Evolutionary conservation across 2,113 vertebrate genomes (phyloP).

Genomic region (Pitta sordida): DNA sequence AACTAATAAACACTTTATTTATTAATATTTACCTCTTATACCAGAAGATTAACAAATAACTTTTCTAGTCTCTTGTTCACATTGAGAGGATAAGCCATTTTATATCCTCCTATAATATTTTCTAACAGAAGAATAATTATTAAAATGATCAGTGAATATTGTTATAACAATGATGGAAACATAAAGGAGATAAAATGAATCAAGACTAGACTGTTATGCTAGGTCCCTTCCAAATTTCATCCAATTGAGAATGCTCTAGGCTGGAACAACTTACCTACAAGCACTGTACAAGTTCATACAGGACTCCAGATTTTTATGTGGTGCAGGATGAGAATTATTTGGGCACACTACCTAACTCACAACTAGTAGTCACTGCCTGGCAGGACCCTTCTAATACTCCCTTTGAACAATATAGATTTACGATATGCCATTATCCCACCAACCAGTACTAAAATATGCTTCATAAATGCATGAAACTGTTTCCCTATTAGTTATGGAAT

Average conservation of each 20-base stretch:
- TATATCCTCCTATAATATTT: background rate
- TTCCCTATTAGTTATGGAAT: background rate
- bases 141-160: background rate
- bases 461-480: background rate
- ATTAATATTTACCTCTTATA: background rate
- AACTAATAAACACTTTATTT: background rate
- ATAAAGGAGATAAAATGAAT: background rate
- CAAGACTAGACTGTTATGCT: background rate
- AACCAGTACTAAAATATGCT: background rate
- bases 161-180: background rate
- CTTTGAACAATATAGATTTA: background rate
- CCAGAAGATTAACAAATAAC: background rate
- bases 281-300: fast-evolving
- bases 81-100: background rate
- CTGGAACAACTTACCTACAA: background rate
- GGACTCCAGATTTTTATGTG: background rate
- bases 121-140: background rate
- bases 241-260: background rate
- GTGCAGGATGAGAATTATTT: background rate
- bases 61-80: background rate
- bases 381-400: background rate
- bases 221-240: background rate
- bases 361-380: background rate
- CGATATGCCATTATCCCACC: background rate
- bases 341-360: background rate